These are phyloP conservation scores for Vireo altiloquus DNA, from an alignment of 2,113 vertebrate species.

Conservation along the genomic window DNA sequence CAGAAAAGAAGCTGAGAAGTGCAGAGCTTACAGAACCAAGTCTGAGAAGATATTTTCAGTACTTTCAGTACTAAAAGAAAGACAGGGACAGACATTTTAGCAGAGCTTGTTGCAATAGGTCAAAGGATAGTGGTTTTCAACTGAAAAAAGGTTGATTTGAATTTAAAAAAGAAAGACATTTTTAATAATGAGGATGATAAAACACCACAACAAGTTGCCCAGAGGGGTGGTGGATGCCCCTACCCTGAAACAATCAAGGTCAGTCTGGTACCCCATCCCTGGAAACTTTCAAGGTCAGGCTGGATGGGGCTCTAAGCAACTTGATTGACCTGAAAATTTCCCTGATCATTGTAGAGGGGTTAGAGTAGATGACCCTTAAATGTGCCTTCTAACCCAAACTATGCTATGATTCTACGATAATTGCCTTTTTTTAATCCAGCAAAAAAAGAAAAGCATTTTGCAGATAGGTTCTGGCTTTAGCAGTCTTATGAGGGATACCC, in stretches of 20 bases:
- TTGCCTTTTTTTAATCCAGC: background rate
- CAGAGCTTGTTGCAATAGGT: background rate
- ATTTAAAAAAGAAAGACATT: background rate
- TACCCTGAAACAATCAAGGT: background rate
- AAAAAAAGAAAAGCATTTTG: too few species aligned
- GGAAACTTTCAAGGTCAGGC: background rate
- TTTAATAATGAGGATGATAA: background rate
- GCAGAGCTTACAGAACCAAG: background rate
- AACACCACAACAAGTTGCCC: background rate
- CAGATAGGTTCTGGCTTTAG: background rate
- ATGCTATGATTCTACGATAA: background rate
- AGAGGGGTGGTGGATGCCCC: background rate
- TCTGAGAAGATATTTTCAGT: background rate
- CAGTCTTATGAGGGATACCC: background rate
- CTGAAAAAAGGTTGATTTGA: background rate
- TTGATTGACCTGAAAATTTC: background rate
- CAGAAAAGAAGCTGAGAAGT: background rate
- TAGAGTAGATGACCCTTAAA: background rate
- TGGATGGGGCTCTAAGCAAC: background rate
- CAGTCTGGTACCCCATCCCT: background rate
- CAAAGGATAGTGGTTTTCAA: background rate
- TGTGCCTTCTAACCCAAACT: background rate
- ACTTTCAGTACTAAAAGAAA: background rate
- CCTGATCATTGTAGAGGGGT: background rate
- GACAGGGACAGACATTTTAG: background rate